Conservation (phyloP, 2,113 vertebrate species). For the Tachycineta bicolor region DNA sequence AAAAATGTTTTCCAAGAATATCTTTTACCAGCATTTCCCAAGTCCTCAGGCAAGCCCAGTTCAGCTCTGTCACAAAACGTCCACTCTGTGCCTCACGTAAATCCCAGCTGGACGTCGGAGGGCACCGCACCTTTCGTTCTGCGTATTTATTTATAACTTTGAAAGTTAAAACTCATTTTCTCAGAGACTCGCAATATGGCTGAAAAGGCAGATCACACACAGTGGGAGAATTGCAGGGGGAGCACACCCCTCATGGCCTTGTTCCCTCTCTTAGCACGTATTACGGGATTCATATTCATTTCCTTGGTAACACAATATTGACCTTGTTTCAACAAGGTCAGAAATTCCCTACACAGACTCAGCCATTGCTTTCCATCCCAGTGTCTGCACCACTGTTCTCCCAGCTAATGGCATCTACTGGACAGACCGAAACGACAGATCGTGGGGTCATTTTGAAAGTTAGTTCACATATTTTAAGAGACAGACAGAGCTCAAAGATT, state of each 20-base stretch:
- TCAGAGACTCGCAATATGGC: not conserved
- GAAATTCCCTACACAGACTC: not conserved
- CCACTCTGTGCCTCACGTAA: not conserved
- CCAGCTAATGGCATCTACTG: not conserved
- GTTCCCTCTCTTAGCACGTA: not conserved
- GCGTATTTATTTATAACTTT: not conserved
- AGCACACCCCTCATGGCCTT: rapidly evolving
- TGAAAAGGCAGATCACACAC: not conserved
- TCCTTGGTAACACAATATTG: not conserved
- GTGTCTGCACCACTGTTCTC: not conserved
- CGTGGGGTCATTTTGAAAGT: not conserved
- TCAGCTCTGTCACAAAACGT: not conserved
- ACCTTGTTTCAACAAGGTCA: not conserved
- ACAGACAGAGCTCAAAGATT: not conserved
- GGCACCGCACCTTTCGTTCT: not conserved
- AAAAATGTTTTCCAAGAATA: not conserved
- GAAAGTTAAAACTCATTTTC: not conserved
- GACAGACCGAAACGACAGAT: not conserved
- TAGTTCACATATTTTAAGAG: not conserved
- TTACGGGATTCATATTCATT: not conserved
- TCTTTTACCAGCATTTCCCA: not conserved
- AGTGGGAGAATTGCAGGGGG: not conserved
- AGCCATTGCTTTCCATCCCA: not conserved
- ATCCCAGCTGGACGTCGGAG: rapidly evolving
- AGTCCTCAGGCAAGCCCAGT: not conserved